Percentiles rank a stretch among this genome's conserved stretches.
These are phyloP conservation scores for Drosophila lutescens DNA, from an alignment of 2,888 invertebrate species.

Conservation along the genomic window DNA sequence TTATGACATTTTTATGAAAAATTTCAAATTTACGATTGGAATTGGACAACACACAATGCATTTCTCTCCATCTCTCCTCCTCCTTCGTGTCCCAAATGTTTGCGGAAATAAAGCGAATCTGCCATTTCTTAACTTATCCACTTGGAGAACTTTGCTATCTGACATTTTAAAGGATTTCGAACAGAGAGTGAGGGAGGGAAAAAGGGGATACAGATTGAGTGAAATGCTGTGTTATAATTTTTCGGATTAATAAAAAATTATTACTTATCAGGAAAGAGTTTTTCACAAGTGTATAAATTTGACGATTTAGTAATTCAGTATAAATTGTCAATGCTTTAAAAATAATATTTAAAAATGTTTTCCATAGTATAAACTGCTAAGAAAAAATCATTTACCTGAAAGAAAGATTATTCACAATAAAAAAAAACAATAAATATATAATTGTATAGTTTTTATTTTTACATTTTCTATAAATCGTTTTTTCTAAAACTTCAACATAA, in stretches of 20 bases:
- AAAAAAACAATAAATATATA: background rate
- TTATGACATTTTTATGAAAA: conserved; percentile 82
- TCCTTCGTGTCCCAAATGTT: conserved; percentile 32
- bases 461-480: background rate
- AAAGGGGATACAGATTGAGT: background rate
- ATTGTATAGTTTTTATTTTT: background rate
- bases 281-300: too few relatives aligned
- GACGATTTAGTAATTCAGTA: too few relatives aligned
- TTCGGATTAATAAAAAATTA: too few relatives aligned
- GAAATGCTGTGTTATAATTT: background rate
- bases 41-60: conserved; percentile 65
- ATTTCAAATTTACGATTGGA: conserved; percentile 79
- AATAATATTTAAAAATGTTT: background rate
- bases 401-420: too few relatives aligned
- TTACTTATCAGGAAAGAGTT: too few relatives aligned
- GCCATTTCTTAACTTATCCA: conserved; percentile 48
- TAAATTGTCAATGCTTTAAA: background rate
- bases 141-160: conserved; percentile 17
- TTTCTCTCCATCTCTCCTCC: conserved; percentile 9
- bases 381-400: background rate
- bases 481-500: background rate
- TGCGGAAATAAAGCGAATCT: conserved; percentile 57
- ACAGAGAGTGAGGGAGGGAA: background rate
- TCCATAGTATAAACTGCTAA: background rate
- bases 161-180: background rate